These are phyloP conservation scores for Elephas maximus DNA, from an alignment of 2,113 vertebrate species.

Conservation along the genomic window DNA sequence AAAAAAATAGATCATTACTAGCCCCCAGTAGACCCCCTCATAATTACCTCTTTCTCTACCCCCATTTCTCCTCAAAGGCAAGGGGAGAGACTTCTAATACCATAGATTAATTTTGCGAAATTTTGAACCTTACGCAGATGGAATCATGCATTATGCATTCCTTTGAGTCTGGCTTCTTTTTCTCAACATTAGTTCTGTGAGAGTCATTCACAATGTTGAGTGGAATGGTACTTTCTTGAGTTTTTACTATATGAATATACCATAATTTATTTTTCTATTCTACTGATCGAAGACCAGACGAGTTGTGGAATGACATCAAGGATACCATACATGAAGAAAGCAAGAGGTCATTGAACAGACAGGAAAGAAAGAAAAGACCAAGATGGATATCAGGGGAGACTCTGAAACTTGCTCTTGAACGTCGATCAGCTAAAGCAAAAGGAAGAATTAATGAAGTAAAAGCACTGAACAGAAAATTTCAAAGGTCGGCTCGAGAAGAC, in stretches of 20 bases:
- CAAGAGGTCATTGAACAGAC: no score
- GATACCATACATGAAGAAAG: no score
- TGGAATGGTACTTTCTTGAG: neutral
- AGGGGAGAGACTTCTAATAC: neutral
- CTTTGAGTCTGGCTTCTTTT: conserved; percentile 29
- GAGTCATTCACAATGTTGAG: neutral
- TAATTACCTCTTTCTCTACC: neutral
- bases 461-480: no score
- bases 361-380: no score
- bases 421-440: no score
- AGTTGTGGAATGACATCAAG: no score
- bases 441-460: no score
- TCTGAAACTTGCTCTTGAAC: no score
- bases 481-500: no score
- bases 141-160: neutral
- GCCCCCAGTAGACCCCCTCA: neutral
- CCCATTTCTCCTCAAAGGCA: neutral
- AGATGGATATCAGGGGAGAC: no score
- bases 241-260: conserved; percentile 19
- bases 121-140: conserved; percentile 3
- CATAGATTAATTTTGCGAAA: neutral
- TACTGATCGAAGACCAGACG: no score
- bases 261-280: neutral
- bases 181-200: neutral
- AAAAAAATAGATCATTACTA: neutral